These are phyloP conservation scores for Ylistrum balloti DNA, from an alignment of 1,140 invertebrate species.

Conservation along the genomic window DNA sequence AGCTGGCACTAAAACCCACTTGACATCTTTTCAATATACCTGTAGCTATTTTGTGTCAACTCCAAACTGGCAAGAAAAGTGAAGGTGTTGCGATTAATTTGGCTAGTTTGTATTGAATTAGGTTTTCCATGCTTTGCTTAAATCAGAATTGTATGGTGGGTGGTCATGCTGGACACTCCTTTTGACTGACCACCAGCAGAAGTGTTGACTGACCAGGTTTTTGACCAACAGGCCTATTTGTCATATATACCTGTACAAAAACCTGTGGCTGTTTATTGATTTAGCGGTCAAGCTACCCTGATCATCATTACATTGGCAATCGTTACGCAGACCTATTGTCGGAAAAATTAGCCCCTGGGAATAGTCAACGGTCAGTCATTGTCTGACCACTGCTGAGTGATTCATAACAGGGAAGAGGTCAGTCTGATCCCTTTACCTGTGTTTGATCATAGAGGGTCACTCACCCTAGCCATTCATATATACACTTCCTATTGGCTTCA, in stretches of 20 bases:
- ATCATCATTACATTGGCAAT: slow-evolving; percentile 29
- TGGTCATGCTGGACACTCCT: background rate
- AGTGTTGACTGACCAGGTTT: background rate
- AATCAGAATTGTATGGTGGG: background rate
- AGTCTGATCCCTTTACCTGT: background rate
- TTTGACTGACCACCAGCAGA: background rate
- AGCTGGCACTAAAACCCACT: background rate
- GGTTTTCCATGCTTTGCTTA: background rate
- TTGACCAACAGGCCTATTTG: background rate
- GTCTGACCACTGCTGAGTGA: background rate
- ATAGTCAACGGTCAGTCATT: background rate
- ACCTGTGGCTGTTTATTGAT: background rate
- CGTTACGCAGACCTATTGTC: slow-evolving; percentile 37
- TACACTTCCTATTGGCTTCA: background rate
- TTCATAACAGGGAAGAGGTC: background rate
- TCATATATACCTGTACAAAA: background rate
- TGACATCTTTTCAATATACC: no score
- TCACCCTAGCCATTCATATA: slow-evolving; percentile 10
- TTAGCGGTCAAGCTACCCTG: slow-evolving; percentile 19
- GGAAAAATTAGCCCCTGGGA: background rate
- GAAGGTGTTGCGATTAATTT: background rate
- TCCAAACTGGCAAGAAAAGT: background rate
- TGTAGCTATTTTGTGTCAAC: slow-evolving; percentile 11
- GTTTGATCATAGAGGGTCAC: background rate
- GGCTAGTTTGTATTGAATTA: background rate